Base-by-base conservation (phyloP, 1,140 invertebrate species). In the Carposina sasakii region DNA sequence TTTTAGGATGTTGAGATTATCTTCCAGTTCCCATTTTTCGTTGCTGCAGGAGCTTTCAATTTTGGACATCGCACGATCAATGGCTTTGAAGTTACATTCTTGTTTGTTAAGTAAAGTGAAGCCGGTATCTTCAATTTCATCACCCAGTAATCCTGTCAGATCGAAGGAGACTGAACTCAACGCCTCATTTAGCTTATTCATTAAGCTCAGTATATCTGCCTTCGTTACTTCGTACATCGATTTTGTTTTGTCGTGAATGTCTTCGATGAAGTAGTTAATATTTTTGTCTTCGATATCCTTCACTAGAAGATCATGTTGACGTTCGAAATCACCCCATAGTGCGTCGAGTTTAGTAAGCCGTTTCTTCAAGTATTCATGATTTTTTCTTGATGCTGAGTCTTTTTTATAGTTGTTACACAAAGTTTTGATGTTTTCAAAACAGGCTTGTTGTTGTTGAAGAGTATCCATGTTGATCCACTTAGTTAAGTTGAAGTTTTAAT, bases 21-120 rank as follows among this genome's bases (percentile, higher is more conserved):
- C 43, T 36, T 46, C 30, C 4, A 46, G 30, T 13, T 46, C 43
- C 43, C 43, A 46, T 23, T 46, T 46, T 34, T 36, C 31, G 12
- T 1, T 34, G 12, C 2, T 46, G 12, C 16, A 13, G 19, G 9
- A 10, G 8, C 33, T 21, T 12, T 46, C 43, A 15, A 46, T 46
- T 33, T 36, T 46, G 0, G 43, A 46, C 43, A 46, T 36, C 3
- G 30, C 31, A 5, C 43, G 17, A 13, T 33, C 31, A n/a, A 46
- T 21, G 2, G 43, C 43, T 16, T 24, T 20, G 13, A 46, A 46
- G 31, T 46, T 46, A 13, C 43, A 34, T n/a, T 33, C 43, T 22
- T 46, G 43, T 17, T 46, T 46, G 12, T 22, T 22, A 4, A 46
- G 43, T 34, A 46, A 31, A 6, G 17, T 22, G 20, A 22, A 15